A percentile compares a stretch with the other conserved stretches of the same genome.
Conservation (phyloP, 2,888 invertebrate species). For the Agrenia bidenticulata region DNA sequence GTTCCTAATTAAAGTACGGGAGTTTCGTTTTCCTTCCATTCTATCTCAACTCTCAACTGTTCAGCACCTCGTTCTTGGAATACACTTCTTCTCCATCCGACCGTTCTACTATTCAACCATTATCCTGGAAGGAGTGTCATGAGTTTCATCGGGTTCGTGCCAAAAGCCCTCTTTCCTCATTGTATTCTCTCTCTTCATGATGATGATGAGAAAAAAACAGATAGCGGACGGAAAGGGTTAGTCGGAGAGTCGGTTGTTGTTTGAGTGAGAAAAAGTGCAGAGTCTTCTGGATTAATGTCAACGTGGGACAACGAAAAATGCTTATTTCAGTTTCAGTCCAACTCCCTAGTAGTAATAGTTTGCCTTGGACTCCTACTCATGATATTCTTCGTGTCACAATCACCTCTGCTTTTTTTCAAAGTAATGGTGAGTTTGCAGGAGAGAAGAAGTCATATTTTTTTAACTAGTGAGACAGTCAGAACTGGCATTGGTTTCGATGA, state of each 20-base stretch:
- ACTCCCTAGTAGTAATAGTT: not conserved
- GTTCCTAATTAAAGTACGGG: slow-evolving; percentile 25
- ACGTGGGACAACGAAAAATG: slow-evolving; percentile 41
- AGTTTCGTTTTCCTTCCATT: not conserved
- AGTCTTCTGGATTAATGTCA: slow-evolving; percentile 40
- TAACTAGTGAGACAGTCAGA: not conserved
- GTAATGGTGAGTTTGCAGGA: slow-evolving; percentile 1
- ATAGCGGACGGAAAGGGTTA: slow-evolving; percentile 16
- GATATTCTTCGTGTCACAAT: too few relatives aligned
- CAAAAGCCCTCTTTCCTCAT: slow-evolving; percentile 5
- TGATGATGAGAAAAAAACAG: slow-evolving; percentile 22
- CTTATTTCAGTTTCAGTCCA: slow-evolving; percentile 22
- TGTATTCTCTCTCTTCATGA: not conserved
- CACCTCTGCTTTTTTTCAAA: too few relatives aligned
- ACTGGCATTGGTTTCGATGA: not conserved
- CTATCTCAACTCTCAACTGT: not conserved
- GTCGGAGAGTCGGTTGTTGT: slow-evolving; percentile 15
- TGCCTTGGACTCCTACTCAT: too few relatives aligned
- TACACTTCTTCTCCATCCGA: not conserved
- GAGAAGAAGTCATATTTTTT: not conserved
- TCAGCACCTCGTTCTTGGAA: not conserved
- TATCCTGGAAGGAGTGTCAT: not conserved
- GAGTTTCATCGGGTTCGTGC: slow-evolving; percentile 10
- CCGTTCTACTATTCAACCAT: not conserved
- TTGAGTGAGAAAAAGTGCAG: slow-evolving; percentile 17